Percentiles rank a stretch among this genome's conserved stretches.
Evolutionary conservation across 2,113 vertebrate species (phyloP).

Genomic region (Caloenas nicobarica): DNA sequence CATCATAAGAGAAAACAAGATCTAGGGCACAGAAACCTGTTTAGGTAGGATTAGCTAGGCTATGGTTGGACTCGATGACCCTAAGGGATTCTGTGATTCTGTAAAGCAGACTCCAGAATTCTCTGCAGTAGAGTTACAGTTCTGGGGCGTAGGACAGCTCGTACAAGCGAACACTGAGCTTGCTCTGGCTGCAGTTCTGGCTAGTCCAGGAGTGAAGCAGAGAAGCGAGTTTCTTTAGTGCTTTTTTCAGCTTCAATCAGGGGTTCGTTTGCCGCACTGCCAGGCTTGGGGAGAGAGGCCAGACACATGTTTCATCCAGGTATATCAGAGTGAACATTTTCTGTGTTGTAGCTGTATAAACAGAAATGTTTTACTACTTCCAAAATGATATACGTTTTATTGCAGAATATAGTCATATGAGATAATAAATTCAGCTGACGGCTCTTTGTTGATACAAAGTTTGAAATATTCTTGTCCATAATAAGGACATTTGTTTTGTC

Average conservation of each 20-base stretch:
- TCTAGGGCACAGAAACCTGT: background rate
- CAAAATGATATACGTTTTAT: background rate
- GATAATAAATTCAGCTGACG: slow-evolving; percentile 34
- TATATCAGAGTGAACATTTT: background rate
- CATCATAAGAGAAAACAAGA: background rate
- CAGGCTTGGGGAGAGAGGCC: background rate
- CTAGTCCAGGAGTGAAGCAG: background rate
- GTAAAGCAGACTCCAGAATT: background rate
- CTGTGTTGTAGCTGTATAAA: background rate
- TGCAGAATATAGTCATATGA: background rate
- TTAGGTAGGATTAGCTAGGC: background rate
- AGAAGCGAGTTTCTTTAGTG: background rate
- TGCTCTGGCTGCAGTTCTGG: background rate
- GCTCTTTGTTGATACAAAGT: slow-evolving; percentile 36
- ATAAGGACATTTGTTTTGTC: slow-evolving; percentile 66
- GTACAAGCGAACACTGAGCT: background rate
- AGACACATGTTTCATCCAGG: background rate
- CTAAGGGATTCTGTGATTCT: too few relatives aligned
- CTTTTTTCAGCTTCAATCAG: background rate
- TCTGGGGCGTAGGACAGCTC: background rate
- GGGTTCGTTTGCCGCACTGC: background rate
- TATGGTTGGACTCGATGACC: too few relatives aligned
- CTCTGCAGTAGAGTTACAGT: background rate
- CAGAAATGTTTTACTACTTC: background rate
- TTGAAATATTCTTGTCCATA: slow-evolving; percentile 62